phyloP scores from a whole-genome alignment of 2,888 invertebrate species.

The Liopterus haemorrhoidalis region DNA sequence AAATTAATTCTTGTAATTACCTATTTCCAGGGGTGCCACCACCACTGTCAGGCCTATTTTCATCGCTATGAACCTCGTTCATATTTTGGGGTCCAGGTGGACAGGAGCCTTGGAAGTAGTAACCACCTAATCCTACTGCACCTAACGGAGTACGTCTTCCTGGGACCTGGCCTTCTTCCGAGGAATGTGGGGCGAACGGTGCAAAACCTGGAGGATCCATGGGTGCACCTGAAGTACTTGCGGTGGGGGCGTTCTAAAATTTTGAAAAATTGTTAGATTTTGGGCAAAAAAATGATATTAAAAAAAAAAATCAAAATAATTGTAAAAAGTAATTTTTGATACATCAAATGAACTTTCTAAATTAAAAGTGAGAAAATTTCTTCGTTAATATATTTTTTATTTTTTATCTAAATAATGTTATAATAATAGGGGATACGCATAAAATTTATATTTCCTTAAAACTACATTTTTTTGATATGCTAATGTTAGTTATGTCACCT shows the following conservation, averaged over 20 bases:
- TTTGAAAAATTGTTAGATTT: too few relatives aligned
- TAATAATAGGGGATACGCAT: too few relatives aligned
- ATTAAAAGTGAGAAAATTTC: too few relatives aligned
- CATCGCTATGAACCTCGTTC: slow-evolving; percentile 57
- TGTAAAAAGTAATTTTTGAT: too few relatives aligned
- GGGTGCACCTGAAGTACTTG: slow-evolving; percentile 34
- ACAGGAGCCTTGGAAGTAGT: slow-evolving; percentile 69
- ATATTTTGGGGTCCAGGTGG: slow-evolving; percentile 43
- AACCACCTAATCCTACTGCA: slow-evolving; percentile 79
- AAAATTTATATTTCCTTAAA: too few relatives aligned
- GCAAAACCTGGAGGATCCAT: slow-evolving; percentile 41
- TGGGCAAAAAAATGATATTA: too few relatives aligned
- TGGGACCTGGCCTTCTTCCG: slow-evolving; percentile 50
- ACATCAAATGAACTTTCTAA: too few relatives aligned
- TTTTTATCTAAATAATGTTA: too few relatives aligned
- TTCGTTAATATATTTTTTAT: too few relatives aligned
- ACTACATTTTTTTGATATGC: too few relatives aligned
- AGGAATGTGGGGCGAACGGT: slow-evolving; percentile 44
- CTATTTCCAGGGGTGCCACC: slow-evolving; percentile 40
- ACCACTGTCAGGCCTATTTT: slow-evolving; percentile 69
- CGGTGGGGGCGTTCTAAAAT: slow-evolving; percentile 32
- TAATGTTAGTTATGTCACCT: too few relatives aligned
- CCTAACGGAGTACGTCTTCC: slow-evolving; percentile 73
- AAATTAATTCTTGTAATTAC: too few relatives aligned
- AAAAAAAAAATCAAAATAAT: slow-evolving; percentile 14